Percentiles rank a stretch among this genome's conserved stretches.
These are phyloP conservation scores for Acleris holmiana DNA, from an alignment of 2,888 invertebrate species.

Conservation along the genomic window DNA sequence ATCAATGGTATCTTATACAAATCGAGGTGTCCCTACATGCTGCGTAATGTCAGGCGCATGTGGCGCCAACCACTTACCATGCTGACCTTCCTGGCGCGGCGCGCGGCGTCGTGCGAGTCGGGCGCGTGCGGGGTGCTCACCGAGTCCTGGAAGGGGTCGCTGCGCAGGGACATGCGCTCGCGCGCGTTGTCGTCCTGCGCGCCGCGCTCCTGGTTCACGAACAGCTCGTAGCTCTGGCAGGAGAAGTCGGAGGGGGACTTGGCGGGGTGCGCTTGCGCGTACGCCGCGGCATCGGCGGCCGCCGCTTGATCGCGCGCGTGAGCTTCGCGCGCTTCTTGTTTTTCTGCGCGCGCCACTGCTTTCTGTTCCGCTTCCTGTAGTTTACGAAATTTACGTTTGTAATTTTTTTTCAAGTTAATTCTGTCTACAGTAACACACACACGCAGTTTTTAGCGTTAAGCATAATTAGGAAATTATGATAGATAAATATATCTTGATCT, in stretches of 20 bases:
- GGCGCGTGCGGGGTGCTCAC: slow-evolving; percentile 91
- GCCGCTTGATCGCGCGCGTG: slow-evolving; percentile 86
- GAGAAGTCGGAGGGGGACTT: slow-evolving; percentile 97
- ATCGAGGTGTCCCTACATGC: background rate
- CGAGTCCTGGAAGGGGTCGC: slow-evolving; percentile 93
- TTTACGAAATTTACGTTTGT: too few relatives aligned
- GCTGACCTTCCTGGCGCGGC: slow-evolving; percentile 93
- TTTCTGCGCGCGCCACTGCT: slow-evolving; percentile 88
- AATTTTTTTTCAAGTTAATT: too few relatives aligned
- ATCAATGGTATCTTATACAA: too few relatives aligned
- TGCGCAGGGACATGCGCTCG: slow-evolving; percentile 95
- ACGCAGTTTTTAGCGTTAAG: too few relatives aligned
- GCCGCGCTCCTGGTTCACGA: slow-evolving; percentile 94
- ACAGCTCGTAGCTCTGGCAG: slow-evolving; percentile 95
- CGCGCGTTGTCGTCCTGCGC: slow-evolving; percentile 95
- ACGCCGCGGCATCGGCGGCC: slow-evolving; percentile 86
- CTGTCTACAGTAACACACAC: too few relatives aligned
- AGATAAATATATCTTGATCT: too few relatives aligned
- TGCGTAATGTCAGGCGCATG: slow-evolving; percentile 43
- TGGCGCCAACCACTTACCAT: slow-evolving; percentile 87
- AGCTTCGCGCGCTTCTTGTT: slow-evolving; percentile 84
- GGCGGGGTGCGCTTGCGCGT: slow-evolving; percentile 87
- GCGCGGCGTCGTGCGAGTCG: slow-evolving; percentile 82
- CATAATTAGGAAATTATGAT: too few relatives aligned
- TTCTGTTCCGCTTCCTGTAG: slow-evolving; percentile 93